Conservation (phyloP, 2,797 vertebrate genomes). For the Peromyscus attwateri region DNA sequence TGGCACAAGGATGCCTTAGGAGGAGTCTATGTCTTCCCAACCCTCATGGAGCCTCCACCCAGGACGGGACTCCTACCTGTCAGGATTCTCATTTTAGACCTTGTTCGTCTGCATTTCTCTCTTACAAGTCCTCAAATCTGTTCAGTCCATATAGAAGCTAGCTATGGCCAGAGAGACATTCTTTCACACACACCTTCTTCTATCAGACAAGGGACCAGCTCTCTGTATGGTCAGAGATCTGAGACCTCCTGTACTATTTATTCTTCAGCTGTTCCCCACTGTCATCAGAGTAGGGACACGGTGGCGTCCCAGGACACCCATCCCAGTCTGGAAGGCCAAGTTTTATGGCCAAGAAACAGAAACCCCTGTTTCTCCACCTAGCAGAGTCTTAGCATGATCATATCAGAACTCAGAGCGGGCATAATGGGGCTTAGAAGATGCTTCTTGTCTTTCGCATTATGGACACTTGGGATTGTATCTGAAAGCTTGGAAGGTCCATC, state of each 20-base stretch:
- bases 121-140: not conserved
- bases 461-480: no score
- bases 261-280: not conserved
- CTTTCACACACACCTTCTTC: not conserved
- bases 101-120: not conserved
- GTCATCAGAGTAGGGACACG: not conserved
- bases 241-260: fast-evolving
- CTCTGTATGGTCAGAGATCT: not conserved
- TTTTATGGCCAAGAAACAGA: not conserved
- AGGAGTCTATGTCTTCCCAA: not conserved
- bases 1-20: not conserved
- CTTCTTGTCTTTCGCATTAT: not conserved
- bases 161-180: not conserved
- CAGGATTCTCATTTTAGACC: not conserved
- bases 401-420: not conserved
- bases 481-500: not conserved
- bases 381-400: not conserved
- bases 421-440: not conserved
- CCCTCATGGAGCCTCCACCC: no score
- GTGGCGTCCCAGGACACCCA: not conserved
- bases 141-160: not conserved
- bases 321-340: not conserved
- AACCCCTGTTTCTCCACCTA: not conserved
- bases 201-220: not conserved
- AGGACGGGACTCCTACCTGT: no score